Conservation (phyloP, 2,797 vertebrate species). For the Steatocranus sp. region DNA sequence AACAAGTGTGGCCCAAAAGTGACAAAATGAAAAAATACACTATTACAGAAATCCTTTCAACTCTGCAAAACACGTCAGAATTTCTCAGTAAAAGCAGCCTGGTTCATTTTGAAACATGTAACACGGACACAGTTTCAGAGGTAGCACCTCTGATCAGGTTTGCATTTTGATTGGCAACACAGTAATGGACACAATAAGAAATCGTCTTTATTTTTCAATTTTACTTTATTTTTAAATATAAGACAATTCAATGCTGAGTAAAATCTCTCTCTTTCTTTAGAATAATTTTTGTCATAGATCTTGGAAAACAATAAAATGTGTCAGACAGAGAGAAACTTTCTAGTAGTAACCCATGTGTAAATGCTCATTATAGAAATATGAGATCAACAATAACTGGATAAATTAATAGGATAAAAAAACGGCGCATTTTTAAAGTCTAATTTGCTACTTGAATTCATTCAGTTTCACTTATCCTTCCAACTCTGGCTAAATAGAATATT, state of each 20-base stretch:
- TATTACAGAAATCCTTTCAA: background rate
- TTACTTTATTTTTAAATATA: background rate
- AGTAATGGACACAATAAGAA: background rate
- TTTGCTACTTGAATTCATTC: background rate
- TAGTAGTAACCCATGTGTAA: background rate
- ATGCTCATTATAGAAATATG: background rate
- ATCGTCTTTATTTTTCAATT: background rate
- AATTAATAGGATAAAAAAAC: background rate
- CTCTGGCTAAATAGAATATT: background rate
- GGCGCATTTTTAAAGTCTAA: background rate
- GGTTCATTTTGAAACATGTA: background rate
- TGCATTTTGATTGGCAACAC: background rate
- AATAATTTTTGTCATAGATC: background rate
- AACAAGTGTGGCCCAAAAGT: background rate
- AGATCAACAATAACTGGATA: background rate
- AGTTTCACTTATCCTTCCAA: background rate
- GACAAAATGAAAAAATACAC: background rate
- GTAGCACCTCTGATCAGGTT: background rate
- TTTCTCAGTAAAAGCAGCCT: background rate
- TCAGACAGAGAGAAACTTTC: background rate
- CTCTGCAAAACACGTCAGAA: background rate
- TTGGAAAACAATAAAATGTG: background rate
- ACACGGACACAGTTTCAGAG: background rate
- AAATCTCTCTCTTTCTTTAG: background rate
- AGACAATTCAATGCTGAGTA: background rate